Evolutionary conservation across 2,113 vertebrate genomes (phyloP).

Genomic region (Nerophis lumbriciformis): DNA sequence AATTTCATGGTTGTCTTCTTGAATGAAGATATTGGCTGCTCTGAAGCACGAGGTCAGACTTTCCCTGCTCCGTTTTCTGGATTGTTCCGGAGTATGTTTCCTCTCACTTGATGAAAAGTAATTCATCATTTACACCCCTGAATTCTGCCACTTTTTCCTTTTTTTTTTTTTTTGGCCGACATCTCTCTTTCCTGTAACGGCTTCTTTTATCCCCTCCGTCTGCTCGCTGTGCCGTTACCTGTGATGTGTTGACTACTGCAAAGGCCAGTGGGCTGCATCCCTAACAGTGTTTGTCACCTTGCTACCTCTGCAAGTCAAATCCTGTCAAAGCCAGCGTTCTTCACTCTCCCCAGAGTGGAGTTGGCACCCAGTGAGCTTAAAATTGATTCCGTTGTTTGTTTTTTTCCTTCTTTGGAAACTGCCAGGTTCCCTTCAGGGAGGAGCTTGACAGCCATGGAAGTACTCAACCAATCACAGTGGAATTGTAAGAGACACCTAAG

Average conservation of each 20-base stretch:
- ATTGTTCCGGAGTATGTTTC: slow-evolving; percentile 99
- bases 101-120: slow-evolving; percentile 99
- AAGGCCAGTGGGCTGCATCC: slow-evolving; percentile 83
- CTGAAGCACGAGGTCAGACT: slow-evolving; percentile 99
- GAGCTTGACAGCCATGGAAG: slow-evolving; percentile 79
- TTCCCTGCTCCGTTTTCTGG: slow-evolving; percentile 95
- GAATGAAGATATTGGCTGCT: slow-evolving; percentile 99
- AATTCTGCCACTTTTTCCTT: slow-evolving; percentile 86
- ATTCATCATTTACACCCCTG: slow-evolving; percentile 99
- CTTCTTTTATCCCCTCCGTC: slow-evolving; percentile 36
- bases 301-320: slow-evolving; percentile 95
- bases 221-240: slow-evolving; percentile 57
- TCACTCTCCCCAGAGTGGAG: slow-evolving; percentile 91
- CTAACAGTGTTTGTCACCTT: slow-evolving; percentile 99
- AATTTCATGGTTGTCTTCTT: slow-evolving; percentile 99
- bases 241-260: slow-evolving; percentile 50
- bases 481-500: slow-evolving; percentile 81
- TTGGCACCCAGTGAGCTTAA: slow-evolving; percentile 93
- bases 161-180: slow-evolving; percentile 37
- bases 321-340: slow-evolving; percentile 91
- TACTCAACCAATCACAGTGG: slow-evolving; percentile 76
- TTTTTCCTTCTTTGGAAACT: slow-evolving; percentile 73
- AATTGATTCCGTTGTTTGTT: slow-evolving; percentile 84
- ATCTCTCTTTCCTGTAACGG: slow-evolving; percentile 39
- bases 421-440: slow-evolving; percentile 91